Conservation (phyloP, 2,113 vertebrate species). For the Empidonax traillii region DNA sequence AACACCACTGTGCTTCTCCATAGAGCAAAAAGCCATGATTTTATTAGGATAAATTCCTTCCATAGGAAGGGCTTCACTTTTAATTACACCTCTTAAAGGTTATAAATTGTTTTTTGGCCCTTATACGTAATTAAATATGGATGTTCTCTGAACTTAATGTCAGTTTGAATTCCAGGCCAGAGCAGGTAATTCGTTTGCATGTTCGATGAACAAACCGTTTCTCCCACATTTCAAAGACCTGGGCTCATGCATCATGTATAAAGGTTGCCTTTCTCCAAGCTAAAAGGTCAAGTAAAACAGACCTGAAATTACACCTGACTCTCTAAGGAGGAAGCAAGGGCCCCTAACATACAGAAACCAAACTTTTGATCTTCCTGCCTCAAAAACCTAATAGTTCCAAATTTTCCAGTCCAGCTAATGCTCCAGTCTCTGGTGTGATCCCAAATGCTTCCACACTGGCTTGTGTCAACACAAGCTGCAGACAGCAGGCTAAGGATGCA, state of each 20-base stretch:
- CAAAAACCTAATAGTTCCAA: not conserved
- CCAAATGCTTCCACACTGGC: not conserved
- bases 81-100: constrained; percentile 70
- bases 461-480: not conserved
- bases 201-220: constrained; percentile 71
- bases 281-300: constrained; percentile 60
- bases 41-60: constrained; percentile 46
- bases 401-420: not conserved
- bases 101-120: constrained; percentile 70
- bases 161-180: constrained; percentile 67
- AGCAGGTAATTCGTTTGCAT: constrained; percentile 72
- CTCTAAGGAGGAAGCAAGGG: not conserved
- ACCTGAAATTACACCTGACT: not conserved
- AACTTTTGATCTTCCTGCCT: constrained; percentile 2
- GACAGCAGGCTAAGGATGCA: not conserved
- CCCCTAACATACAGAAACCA: not conserved
- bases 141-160: constrained; percentile 64
- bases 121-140: constrained; percentile 73
- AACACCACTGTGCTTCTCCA: not conserved
- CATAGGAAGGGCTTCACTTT: constrained; percentile 63
- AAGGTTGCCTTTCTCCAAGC: constrained; percentile 57
- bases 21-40: constrained; percentile 8
- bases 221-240: constrained; percentile 60
- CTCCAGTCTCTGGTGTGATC: not conserved
- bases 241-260: constrained; percentile 67